phyloP scores from a whole-genome alignment of 2,888 invertebrate species.

The Lithosia quadra region DNA sequence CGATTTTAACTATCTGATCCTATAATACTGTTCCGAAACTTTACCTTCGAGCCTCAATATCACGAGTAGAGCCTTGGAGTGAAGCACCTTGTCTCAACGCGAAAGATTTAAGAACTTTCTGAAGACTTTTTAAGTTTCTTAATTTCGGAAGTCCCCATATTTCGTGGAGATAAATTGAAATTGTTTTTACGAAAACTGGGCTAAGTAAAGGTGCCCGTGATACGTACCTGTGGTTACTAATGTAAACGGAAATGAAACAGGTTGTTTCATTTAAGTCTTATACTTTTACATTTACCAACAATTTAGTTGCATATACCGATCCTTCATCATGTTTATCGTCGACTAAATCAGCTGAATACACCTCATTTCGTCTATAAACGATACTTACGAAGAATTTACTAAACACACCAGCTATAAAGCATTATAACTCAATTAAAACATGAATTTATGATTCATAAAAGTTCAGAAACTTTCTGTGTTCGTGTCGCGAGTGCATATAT shows the following conservation, averaged over 20 bases:
- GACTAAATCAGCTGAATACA: slow-evolving; percentile 44
- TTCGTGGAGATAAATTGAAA: slow-evolving; percentile 65
- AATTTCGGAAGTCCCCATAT: slow-evolving; percentile 67
- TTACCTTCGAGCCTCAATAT: slow-evolving; percentile 57
- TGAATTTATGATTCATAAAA: slow-evolving; percentile 55
- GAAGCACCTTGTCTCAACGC: slow-evolving; percentile 66
- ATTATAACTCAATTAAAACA: slow-evolving; percentile 57
- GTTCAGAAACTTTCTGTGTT: slow-evolving; percentile 54
- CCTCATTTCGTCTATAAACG: slow-evolving; percentile 40
- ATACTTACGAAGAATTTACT: slow-evolving; percentile 47
- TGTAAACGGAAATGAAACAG: background rate
- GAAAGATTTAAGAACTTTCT: slow-evolving; percentile 71
- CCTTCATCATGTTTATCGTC: slow-evolving; percentile 33
- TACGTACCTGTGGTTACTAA: slow-evolving; percentile 24
- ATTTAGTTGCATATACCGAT: slow-evolving; percentile 6
- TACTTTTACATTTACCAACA: slow-evolving; percentile 1
- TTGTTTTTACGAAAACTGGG: slow-evolving; percentile 51
- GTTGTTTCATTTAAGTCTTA: background rate
- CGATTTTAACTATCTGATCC: slow-evolving; percentile 55
- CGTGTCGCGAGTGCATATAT: slow-evolving; percentile 56
- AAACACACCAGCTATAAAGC: slow-evolving; percentile 36
- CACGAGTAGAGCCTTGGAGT: slow-evolving; percentile 59
- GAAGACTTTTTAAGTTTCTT: slow-evolving; percentile 71
- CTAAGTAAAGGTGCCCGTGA: slow-evolving; percentile 30
- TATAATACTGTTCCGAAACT: slow-evolving; percentile 52